Base-by-base conservation (phyloP, 2,797 vertebrate species). In the Tangara arthus region DNA sequence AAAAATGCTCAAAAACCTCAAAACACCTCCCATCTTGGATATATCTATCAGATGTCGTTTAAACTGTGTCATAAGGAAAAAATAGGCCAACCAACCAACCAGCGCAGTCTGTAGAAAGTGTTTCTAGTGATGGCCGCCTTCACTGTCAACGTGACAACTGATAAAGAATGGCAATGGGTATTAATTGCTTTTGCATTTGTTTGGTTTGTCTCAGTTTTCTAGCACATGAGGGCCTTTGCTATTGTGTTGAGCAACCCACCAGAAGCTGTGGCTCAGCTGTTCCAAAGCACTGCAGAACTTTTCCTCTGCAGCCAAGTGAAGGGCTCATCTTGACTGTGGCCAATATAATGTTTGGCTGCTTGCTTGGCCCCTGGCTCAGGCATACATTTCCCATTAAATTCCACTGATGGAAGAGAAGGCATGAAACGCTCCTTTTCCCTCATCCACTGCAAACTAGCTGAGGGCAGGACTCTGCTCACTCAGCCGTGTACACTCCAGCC, bases 131-230 rank as follows among this genome's bases (percentile, higher is more conserved):
- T 57, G 42, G 5, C 30, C 81, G 2, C 17, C 24, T 94, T 83
- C 37, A 22, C 57, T 69, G 46, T 53, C 53, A 42, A 64, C 83
- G 12, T 30, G 22, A 52, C 39, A 82, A 60, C 6, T 52, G 53
- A 50, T n/a, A 60, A 81, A n/a, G 53, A 79, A 61, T 23, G 27
- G 28, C 22, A 82, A 20, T 35, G 46, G 35, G 2, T 55, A 61
- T 69, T 46, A 46, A n/a, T 69, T 72, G 22, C 3, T 24, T 80
- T 77, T 83, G 11, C 18, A 64, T 78, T 90, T 73, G 4, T 93
- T 75, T 88, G 34, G 15, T 75, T 93, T 91, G 23, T 64, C 60
- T 86, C 49, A 13, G 20, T 47, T 93, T 90, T 71, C 24, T 68
- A 28, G 53, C n/a, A 30, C 1, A 4, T 0, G 2, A 75, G 4